Evolutionary conservation across 2,113 vertebrate genomes (phyloP).

Genomic region (Vulpes vulpes): DNA sequence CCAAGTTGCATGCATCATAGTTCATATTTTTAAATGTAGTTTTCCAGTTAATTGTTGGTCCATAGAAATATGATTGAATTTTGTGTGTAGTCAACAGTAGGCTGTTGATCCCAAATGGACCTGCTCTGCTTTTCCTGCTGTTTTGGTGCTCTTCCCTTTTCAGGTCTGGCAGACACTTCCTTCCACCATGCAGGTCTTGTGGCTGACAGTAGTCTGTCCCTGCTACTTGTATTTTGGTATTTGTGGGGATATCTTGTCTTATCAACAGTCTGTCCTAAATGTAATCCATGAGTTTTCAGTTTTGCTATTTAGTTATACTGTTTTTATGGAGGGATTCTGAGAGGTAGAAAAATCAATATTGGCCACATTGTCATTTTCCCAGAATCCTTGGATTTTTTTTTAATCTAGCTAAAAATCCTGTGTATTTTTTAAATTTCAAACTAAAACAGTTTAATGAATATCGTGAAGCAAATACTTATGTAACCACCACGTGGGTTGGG

Average conservation of each 20-base stretch:
- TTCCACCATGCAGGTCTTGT: neutral
- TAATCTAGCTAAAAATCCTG: neutral
- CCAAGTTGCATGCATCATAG: neutral
- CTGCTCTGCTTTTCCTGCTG: neutral
- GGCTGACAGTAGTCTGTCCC: neutral
- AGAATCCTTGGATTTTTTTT: neutral
- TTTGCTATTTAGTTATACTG: neutral
- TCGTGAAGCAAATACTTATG: neutral
- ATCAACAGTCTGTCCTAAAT: neutral
- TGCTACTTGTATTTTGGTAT: neutral
- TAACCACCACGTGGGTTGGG: neutral
- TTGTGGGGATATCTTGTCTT: neutral
- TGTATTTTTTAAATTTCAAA: neutral
- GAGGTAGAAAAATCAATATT: neutral
- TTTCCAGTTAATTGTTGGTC: neutral
- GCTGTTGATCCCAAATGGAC: neutral
- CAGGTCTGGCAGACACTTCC: neutral
- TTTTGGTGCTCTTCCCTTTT: neutral
- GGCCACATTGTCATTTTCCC: neutral
- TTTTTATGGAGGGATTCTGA: slow-evolving; percentile 19
- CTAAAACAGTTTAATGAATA: neutral
- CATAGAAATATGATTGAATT: neutral
- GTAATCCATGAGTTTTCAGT: neutral
- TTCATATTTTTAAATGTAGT: neutral
- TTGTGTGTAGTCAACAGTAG: no score